Evolutionary conservation across 2,797 vertebrate species (phyloP).

Genomic region (Sebastes kiyomatsui): DNA sequence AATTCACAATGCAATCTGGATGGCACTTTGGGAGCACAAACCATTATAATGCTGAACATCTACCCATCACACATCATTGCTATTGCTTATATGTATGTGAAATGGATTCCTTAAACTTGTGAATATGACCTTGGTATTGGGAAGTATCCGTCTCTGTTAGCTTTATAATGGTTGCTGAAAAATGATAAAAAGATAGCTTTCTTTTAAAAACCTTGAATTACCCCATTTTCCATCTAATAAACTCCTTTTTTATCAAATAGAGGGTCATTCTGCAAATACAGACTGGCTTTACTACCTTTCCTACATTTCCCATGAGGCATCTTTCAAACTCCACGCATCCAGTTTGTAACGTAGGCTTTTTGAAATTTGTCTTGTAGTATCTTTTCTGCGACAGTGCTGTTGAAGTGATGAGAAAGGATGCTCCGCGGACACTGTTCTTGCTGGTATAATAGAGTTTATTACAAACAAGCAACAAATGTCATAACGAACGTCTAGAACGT

Average conservation of each 20-base stretch:
- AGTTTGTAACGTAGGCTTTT: not conserved
- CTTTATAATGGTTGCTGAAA: not conserved
- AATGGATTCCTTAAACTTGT: slow-evolving; percentile 15
- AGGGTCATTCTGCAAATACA: not conserved
- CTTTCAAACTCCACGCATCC: not conserved
- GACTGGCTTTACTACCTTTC: not conserved
- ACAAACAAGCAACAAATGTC: too few relatives aligned
- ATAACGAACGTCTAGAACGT: too few relatives aligned
- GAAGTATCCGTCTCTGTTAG: not conserved
- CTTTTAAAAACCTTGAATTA: not conserved
- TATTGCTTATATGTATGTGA: not conserved
- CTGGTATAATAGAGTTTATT: too few relatives aligned
- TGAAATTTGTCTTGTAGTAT: too few relatives aligned
- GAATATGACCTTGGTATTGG: not conserved
- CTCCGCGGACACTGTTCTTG: too few relatives aligned
- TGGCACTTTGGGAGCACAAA: not conserved
- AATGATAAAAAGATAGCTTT: not conserved
- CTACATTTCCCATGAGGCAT: not conserved
- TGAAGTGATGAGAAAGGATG: too few relatives aligned
- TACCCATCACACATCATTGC: not conserved
- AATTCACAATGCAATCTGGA: not conserved
- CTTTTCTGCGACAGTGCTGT: too few relatives aligned
- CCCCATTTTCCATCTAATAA: not conserved
- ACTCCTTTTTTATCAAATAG: not conserved
- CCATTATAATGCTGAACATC: not conserved